phyloP scores from a whole-genome alignment of 2,797 vertebrate species.

The Manis pentadactyla region DNA sequence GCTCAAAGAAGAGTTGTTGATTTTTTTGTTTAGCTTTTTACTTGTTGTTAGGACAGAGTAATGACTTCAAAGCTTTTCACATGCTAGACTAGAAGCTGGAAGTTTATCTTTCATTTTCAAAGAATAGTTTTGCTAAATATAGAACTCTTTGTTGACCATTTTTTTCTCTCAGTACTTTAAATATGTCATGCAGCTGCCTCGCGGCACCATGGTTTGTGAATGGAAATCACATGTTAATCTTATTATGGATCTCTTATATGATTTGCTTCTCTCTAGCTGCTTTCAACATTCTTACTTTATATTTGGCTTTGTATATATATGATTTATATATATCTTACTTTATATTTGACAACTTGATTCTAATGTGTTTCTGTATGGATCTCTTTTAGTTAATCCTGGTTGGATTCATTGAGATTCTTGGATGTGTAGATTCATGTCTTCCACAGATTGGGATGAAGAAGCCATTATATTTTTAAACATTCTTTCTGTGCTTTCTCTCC shows the following conservation, averaged over 20 bases:
- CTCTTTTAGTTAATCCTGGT: neutral
- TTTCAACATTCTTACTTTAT: neutral
- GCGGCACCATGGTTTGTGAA: neutral
- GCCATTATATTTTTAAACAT: neutral
- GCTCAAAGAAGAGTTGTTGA: neutral
- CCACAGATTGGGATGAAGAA: neutral
- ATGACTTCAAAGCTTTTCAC: neutral
- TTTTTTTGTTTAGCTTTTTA: neutral
- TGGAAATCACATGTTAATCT: neutral
- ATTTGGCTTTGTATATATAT: neutral
- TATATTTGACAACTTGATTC: neutral
- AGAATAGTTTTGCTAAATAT: neutral
- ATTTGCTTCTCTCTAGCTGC: neutral
- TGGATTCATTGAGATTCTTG: neutral
- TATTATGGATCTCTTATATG: neutral
- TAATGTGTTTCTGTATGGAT: neutral
- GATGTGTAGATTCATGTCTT: neutral
- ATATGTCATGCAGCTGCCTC: neutral
- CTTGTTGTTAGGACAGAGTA: neutral
- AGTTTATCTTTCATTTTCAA: neutral
- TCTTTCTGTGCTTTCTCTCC: neutral
- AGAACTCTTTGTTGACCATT: neutral
- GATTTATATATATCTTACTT: neutral
- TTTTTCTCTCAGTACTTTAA: neutral
- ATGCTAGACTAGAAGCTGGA: neutral